Conservation (phyloP, 2,888 invertebrate genomes). For the Parelbella ahira region DNA sequence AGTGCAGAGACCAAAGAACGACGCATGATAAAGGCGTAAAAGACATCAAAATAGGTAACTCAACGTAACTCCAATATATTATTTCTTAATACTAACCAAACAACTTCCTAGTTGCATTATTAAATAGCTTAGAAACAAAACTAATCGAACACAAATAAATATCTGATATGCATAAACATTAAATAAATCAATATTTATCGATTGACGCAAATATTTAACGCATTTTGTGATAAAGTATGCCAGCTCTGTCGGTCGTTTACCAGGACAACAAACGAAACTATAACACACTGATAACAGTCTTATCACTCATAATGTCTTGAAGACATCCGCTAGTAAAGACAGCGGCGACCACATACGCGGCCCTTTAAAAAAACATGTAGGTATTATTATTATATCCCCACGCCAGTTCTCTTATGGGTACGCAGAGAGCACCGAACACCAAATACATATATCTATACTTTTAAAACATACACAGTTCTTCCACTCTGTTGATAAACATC, state of each 20-base stretch:
- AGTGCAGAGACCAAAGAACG: too few species aligned
- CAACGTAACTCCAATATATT: too few species aligned
- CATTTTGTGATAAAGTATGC: slow-evolving; percentile 18
- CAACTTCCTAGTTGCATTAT: neutral
- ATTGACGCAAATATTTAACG: slow-evolving; percentile 18
- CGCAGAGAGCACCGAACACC: too few species aligned
- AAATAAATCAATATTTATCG: slow-evolving; percentile 17
- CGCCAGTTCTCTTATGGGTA: too few species aligned
- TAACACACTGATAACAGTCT: slow-evolving; percentile 30
- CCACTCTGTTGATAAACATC: too few species aligned
- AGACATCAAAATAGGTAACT: too few species aligned
- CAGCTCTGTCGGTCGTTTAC: slow-evolving; percentile 20
- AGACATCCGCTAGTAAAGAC: slow-evolving; percentile 20
- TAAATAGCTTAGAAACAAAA: neutral
- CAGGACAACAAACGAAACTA: slow-evolving; percentile 42
- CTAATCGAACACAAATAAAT: neutral
- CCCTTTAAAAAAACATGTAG: too few species aligned
- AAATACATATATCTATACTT: too few species aligned
- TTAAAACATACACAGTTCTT: too few species aligned
- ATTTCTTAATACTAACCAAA: neutral
- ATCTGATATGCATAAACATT: slow-evolving; percentile 1
- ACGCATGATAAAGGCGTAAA: too few species aligned
- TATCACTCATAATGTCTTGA: slow-evolving; percentile 18
- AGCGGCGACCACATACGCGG: slow-evolving; percentile 4
- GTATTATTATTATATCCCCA: too few species aligned